Percentiles rank a stretch among this genome's conserved stretches.
Evolutionary conservation across 1,140 invertebrate species (phyloP).

Genomic region (Platyscapa corneri): DNA sequence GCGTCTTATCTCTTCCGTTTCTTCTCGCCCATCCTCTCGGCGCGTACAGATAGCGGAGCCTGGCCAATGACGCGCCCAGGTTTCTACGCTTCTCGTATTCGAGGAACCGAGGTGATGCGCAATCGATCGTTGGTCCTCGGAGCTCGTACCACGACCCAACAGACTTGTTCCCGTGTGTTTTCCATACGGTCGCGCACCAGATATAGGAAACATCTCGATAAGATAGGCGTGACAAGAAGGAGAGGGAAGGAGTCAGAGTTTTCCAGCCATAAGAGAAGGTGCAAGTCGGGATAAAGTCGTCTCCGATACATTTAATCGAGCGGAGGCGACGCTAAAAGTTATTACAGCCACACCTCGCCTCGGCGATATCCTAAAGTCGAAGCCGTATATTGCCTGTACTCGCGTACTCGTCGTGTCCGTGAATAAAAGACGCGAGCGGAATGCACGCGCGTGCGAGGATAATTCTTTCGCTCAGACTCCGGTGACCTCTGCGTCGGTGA

Average conservation of each 20-base stretch:
- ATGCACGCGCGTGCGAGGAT: neutral
- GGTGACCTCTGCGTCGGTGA: neutral
- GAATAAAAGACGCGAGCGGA: neutral
- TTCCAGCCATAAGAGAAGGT: neutral
- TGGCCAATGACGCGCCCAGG: neutral
- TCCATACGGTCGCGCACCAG: neutral
- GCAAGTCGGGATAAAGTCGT: conserved; percentile 11
- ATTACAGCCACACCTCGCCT: neutral
- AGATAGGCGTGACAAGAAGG: neutral
- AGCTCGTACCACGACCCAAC: neutral
- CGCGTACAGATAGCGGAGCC: neutral
- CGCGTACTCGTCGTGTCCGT: too few relatives aligned
- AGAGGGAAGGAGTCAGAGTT: neutral
- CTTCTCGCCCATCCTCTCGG: neutral
- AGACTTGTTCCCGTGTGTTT: neutral
- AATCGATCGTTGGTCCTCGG: neutral
- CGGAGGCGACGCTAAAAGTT: conserved; percentile 30
- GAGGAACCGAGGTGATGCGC: neutral
- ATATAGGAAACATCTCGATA: neutral
- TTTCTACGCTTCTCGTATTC: neutral
- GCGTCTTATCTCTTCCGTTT: neutral
- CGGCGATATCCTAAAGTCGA: neutral
- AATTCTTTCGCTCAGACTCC: neutral
- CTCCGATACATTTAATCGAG: conserved; percentile 12
- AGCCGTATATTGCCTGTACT: too few relatives aligned